phyloP scores from a whole-genome alignment of 2,797 vertebrate species.

The Argentina silus region DNA sequence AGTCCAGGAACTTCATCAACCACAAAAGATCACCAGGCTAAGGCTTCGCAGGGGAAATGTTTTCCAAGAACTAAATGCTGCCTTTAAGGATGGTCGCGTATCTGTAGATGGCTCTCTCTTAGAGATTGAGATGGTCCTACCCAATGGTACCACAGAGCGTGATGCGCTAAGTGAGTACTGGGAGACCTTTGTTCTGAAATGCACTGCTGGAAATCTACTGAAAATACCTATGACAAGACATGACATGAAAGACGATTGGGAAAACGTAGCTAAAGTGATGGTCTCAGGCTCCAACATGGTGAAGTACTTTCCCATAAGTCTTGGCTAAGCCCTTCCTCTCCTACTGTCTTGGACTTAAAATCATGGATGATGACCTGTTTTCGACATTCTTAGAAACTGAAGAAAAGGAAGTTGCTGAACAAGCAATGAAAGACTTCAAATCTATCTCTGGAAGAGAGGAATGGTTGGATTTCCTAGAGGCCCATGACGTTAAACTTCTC shows the following conservation, averaged over 20 bases:
- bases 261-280: no score
- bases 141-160: no score
- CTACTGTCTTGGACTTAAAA: conserved; percentile 19
- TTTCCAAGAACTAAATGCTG: conserved; percentile 24
- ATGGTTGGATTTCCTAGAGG: no score
- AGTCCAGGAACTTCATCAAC: background rate
- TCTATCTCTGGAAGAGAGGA: no score
- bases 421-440: conserved; percentile 24
- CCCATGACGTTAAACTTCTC: no score
- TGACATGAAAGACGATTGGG: no score
- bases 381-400: conserved; percentile 20
- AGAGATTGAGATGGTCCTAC: conserved; percentile 23
- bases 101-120: conserved; percentile 14
- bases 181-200: conserved; percentile 19
- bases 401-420: conserved; percentile 16
- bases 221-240: conserved; percentile 15
- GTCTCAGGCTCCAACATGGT: no score
- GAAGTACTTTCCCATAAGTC: no score
- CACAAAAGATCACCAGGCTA: conserved; percentile 1
- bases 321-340: no score
- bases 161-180: conserved; percentile 21
- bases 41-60: no score
- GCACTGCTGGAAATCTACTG: conserved; percentile 8
- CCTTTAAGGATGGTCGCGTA: conserved; percentile 14
- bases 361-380: conserved; percentile 17